phyloP scores from a whole-genome alignment of 2,888 invertebrate species.

The Taphrorychus bicolor region DNA sequence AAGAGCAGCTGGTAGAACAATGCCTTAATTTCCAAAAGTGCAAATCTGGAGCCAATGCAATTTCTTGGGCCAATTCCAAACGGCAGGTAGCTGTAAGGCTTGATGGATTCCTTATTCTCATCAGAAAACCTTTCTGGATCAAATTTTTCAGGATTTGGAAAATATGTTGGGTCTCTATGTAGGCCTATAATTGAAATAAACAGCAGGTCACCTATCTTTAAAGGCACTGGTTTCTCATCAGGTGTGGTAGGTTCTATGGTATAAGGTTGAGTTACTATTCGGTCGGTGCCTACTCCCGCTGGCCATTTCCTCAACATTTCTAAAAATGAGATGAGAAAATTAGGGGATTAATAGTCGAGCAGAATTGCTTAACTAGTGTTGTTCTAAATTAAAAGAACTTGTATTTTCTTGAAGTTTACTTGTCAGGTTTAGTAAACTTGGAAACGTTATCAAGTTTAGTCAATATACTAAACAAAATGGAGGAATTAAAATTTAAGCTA shows the following conservation, averaged over 20 bases:
- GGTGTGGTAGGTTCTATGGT: conserved; percentile 46
- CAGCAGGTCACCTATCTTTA: conserved; percentile 42
- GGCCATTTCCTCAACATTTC: conserved; percentile 26
- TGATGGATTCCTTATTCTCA: conserved; percentile 58
- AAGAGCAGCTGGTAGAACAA: conserved; percentile 47
- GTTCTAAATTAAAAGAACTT: too few species aligned
- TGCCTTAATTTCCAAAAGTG: conserved; percentile 46
- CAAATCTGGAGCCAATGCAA: conserved; percentile 61
- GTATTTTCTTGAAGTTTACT: too few species aligned
- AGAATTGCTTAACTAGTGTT: too few species aligned
- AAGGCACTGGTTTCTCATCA: conserved; percentile 43
- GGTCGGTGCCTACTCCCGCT: conserved; percentile 52
- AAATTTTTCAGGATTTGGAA: conserved; percentile 60
- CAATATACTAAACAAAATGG: too few species aligned
- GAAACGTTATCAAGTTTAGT: too few species aligned
- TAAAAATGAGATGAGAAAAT: too few species aligned
- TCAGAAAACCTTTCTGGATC: conserved; percentile 57
- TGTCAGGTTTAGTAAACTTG: too few species aligned
- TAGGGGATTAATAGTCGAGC: too few species aligned
- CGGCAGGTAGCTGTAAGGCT: conserved; percentile 62
- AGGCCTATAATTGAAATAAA: conserved; percentile 45
- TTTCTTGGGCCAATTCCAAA: conserved; percentile 64
- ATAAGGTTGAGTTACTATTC: conserved; percentile 54
- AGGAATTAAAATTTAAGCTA: too few species aligned
- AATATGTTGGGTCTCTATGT: conserved; percentile 50